Evolutionary conservation across 2,888 invertebrate species (phyloP), one percentile per base, ranked within the genome.

Genomic region (Steromphala cineraria): DNA sequence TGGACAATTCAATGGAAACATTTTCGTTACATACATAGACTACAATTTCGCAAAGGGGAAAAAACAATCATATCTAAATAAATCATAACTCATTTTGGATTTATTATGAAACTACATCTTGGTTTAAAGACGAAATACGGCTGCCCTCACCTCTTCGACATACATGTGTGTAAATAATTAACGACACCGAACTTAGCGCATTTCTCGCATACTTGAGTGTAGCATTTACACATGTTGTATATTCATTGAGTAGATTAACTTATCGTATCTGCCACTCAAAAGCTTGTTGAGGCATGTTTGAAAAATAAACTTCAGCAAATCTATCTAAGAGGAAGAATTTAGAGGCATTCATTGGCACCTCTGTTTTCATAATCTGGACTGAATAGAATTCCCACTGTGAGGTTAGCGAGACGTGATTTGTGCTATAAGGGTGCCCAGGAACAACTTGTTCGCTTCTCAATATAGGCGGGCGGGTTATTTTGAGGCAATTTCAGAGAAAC

Each of bases 321-420:
- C 56, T 1, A 56, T n/a, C 36, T 71, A 17, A 36, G n/a, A 2
- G 36, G 31, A 28, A 19, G 71, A 71, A 71, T 71, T 31, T 36
- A 31, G 40, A 71, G 71, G 40, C 28, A 17, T 17, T 15, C 28
- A 71, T 31, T 31, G 19, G 71, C 71, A 71, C 40, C 19, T 71
- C 71, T 71, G 71, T 71, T 71, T 71, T 71, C 71, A 71, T 71
- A 71, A 71, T 71, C 71, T 71, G 36, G 31, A 31, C 71, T 71
- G 71, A 71, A 71, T 71, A 36, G 71, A 71, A 40, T 71, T 13
- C 71, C 62, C 36, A 17, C 36, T 36, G n/a, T n/a, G 19, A 71
- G 17, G n/a, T 13, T 15, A 2, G n/a, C n/a, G 36, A 71, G 36
- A 19, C n/a, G 71, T 5, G 31, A 13, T 31, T 8, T 67, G 31